A percentile compares a stretch with the other conserved stretches of the same genome.
Evolutionary conservation across 2,113 vertebrate genomes (phyloP).

Genomic region (Vidua macroura): DNA sequence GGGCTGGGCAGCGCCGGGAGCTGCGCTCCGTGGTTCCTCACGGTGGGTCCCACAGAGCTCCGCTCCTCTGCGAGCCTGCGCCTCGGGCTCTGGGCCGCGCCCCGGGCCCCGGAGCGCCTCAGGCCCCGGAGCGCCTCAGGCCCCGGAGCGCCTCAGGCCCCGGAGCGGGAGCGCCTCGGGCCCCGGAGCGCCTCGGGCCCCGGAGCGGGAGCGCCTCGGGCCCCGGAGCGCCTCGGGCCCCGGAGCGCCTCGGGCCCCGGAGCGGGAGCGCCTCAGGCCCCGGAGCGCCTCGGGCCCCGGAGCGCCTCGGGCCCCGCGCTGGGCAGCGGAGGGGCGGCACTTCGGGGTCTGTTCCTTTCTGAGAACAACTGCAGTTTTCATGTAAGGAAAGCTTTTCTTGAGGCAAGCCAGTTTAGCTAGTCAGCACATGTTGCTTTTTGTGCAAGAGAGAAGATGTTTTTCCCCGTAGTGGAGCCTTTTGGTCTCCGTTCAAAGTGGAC

Average conservation of each 20-base stretch:
- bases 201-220: background rate
- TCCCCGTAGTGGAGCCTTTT: accelerated
- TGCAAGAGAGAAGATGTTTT: accelerated
- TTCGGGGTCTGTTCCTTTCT: accelerated
- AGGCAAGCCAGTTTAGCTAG: accelerated
- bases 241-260: no score
- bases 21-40: background rate
- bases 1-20: background rate
- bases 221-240: background rate
- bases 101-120: background rate
- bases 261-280: no score
- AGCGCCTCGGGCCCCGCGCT: background rate
- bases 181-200: background rate
- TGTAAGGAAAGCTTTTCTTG: no score
- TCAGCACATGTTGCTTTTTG: accelerated
- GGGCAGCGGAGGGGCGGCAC: accelerated
- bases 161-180: no score
- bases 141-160: no score
- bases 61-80: background rate
- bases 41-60: no score
- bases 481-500: accelerated
- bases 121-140: no score
- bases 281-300: background rate
- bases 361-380: no score
- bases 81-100: background rate